These are phyloP conservation scores for Myripristis jacobus DNA, from an alignment of 2,797 vertebrate genomes.

Conservation along the genomic window DNA sequence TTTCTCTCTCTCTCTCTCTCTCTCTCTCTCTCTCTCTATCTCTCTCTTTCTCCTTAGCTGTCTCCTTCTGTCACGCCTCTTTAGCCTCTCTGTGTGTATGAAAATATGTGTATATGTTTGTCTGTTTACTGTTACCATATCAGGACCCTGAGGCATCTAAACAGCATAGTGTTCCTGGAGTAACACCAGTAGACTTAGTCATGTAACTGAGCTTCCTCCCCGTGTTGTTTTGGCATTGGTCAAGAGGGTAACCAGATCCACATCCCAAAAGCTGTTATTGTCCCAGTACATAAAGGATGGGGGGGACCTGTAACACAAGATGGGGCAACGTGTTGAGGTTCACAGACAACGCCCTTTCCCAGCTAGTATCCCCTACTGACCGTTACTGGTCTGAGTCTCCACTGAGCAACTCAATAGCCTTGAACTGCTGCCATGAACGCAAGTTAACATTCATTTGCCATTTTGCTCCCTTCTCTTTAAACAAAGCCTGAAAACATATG, in stretches of 20 bases:
- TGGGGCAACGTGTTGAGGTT: slow-evolving; percentile 69
- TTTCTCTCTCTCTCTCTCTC: not conserved
- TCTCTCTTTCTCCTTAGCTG: no score
- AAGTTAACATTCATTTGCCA: slow-evolving; percentile 42
- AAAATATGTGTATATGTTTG: slow-evolving; percentile 2
- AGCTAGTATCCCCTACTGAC: slow-evolving; percentile 66
- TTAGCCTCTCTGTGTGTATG: not conserved
- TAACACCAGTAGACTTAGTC: slow-evolving; percentile 57
- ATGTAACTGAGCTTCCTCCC: slow-evolving; percentile 58
- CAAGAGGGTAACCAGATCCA: slow-evolving; percentile 75
- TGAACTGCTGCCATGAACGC: slow-evolving; percentile 27
- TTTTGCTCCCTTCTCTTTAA: slow-evolving; percentile 35
- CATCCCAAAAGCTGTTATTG: slow-evolving; percentile 73
- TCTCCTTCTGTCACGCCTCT: no score
- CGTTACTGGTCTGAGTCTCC: slow-evolving; percentile 26
- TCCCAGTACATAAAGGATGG: slow-evolving; percentile 76
- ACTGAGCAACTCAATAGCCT: slow-evolving; percentile 28
- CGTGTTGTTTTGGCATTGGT: slow-evolving; percentile 70
- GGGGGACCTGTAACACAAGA: slow-evolving; percentile 74
- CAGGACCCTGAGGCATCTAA: slow-evolving; percentile 18
- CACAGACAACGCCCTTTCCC: slow-evolving; percentile 79
- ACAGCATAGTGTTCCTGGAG: slow-evolving; percentile 22
- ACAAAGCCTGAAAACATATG: slow-evolving; percentile 21
- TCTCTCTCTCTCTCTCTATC: not conserved
- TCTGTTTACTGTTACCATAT: slow-evolving; percentile 14